phyloP scores from a whole-genome alignment of 2,113 vertebrate genomes.

The Phaethornis superciliosus region DNA sequence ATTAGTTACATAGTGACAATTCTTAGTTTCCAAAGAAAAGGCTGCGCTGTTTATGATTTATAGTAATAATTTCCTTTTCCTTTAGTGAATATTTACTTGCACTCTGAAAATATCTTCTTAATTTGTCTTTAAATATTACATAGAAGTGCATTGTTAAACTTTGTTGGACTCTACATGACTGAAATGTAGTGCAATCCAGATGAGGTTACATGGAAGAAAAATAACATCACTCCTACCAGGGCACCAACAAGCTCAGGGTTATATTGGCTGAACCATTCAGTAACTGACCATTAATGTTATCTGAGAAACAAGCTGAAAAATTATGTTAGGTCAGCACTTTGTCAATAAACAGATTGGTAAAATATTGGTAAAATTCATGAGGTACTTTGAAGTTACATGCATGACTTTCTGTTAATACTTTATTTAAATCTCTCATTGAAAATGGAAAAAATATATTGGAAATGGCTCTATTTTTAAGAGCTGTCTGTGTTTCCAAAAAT shows the following conservation, averaged over 20 bases:
- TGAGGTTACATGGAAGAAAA: background rate
- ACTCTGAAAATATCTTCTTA: background rate
- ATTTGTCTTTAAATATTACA: background rate
- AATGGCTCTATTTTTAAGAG: background rate
- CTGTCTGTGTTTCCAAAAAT: background rate
- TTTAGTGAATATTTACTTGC: slow-evolving; percentile 1
- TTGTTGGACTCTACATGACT: background rate
- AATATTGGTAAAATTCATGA: background rate
- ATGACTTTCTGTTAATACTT: background rate
- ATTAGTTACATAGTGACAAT: background rate
- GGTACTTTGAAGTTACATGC: background rate
- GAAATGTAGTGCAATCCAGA: background rate
- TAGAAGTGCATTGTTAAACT: background rate
- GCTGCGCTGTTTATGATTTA: background rate
- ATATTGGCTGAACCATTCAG: background rate
- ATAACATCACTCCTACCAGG: background rate
- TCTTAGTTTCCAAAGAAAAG: background rate
- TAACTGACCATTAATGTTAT: background rate
- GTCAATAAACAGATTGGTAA: background rate
- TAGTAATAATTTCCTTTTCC: background rate
- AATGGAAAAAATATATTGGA: background rate
- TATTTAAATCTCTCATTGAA: background rate
- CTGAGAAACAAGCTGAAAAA: background rate
- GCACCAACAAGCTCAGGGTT: background rate
- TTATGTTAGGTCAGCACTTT: background rate